Evolutionary conservation across 2,113 vertebrate genomes (phyloP).

Genomic region (Cottus gobio): DNA sequence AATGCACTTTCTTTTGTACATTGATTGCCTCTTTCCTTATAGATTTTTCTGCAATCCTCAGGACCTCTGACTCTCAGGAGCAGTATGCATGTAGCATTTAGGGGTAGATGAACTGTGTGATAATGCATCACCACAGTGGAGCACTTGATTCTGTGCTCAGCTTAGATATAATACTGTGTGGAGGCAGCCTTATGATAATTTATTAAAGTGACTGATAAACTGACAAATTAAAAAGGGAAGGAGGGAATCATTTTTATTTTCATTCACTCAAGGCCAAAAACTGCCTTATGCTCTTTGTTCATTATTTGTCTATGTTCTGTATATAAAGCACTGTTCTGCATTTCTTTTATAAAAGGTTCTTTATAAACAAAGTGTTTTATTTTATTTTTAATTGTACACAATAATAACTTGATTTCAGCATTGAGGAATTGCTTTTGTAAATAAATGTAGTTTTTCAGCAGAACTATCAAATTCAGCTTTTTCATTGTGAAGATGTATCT

Average conservation of each 20-base stretch:
- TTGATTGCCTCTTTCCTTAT: background rate
- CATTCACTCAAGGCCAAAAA: conserved; percentile 22
- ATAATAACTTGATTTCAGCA: background rate
- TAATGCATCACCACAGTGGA: background rate
- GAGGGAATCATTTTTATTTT: conserved; percentile 8
- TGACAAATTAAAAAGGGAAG: conserved; percentile 33
- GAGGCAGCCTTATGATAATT: conserved; percentile 28
- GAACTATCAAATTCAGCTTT: conserved; percentile 11
- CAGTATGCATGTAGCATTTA: background rate
- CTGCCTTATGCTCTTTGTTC: background rate
- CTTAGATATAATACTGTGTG: background rate
- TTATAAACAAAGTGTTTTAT: background rate
- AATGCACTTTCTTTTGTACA: background rate
- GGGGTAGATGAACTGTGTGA: background rate
- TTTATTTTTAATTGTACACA: conserved; percentile 2
- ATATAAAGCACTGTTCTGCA: too few relatives aligned
- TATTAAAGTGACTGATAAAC: conserved; percentile 50
- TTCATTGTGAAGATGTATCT: conserved; percentile 28
- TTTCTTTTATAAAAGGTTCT: too few relatives aligned
- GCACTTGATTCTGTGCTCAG: conserved; percentile 13
- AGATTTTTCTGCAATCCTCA: background rate
- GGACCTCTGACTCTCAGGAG: background rate
- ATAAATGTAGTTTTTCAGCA: conserved; percentile 17
- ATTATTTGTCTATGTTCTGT: background rate
- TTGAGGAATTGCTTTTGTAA: background rate